phyloP scores from a whole-genome alignment of 2,797 vertebrate genomes.

The Microcaecilia unicolor region DNA sequence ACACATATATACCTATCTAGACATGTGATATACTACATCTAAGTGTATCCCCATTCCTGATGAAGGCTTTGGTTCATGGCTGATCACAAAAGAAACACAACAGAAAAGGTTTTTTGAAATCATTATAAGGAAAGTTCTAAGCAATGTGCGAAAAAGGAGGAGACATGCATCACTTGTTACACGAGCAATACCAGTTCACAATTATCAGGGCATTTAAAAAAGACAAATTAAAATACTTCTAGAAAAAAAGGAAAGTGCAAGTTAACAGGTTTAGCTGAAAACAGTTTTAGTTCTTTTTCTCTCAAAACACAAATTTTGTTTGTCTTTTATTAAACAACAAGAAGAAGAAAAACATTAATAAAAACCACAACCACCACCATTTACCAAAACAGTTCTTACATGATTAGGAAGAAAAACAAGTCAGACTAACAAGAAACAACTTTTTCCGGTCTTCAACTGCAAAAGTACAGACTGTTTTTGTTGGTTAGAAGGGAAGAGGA shows the following conservation, averaged over 20 bases:
- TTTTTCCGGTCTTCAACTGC: slow-evolving; percentile 8
- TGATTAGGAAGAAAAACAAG: slow-evolving; percentile 59
- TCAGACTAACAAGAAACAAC: slow-evolving; percentile 23
- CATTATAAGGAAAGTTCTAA: slow-evolving; percentile 40
- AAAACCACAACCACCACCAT: slow-evolving; percentile 62
- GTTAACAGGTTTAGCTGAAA: slow-evolving; percentile 65
- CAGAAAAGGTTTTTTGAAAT: slow-evolving; percentile 1
- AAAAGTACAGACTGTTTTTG: slow-evolving; percentile 5
- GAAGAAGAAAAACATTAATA: slow-evolving; percentile 42
- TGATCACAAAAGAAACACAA: too few relatives aligned
- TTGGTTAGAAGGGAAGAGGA: slow-evolving; percentile 1
- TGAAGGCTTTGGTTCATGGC: slow-evolving; percentile 33
- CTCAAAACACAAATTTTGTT: slow-evolving; percentile 72
- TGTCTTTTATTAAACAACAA: slow-evolving; percentile 62
- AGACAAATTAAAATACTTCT: slow-evolving; percentile 55
- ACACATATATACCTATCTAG: too few relatives aligned
- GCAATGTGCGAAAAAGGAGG: slow-evolving; percentile 26
- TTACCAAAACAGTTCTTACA: slow-evolving; percentile 75
- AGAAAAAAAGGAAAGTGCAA: slow-evolving; percentile 83
- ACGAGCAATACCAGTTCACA: slow-evolving; percentile 35
- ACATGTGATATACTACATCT: too few relatives aligned
- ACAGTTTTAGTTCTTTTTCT: slow-evolving; percentile 56
- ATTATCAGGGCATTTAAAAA: slow-evolving; percentile 46
- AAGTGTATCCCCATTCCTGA: slow-evolving; percentile 24
- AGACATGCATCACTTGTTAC: slow-evolving; percentile 26